Evolutionary conservation across 2,888 invertebrate species (phyloP).

Genomic region (Archaeoteleia sp.): DNA sequence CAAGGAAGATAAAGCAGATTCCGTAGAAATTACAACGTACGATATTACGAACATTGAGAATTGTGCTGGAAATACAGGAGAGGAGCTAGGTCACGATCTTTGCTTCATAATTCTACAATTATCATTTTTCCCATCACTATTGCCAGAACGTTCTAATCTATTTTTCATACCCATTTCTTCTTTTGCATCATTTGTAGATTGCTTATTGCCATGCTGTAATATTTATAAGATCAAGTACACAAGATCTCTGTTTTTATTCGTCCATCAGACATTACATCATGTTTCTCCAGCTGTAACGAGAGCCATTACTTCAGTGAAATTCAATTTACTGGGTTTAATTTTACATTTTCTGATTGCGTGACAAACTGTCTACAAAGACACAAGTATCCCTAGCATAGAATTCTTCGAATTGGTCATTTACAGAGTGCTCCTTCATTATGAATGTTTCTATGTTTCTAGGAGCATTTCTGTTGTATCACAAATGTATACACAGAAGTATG

Average conservation of each 20-base stretch:
- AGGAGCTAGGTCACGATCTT: conserved; percentile 42
- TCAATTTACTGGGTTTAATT: no score
- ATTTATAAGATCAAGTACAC: not conserved
- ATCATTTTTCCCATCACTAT: conserved; percentile 43
- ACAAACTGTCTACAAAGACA: no score
- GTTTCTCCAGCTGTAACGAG: no score
- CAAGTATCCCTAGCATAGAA: no score
- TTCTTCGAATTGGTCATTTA: no score
- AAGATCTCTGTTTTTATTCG: not conserved
- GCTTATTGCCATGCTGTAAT: not conserved
- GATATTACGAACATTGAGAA: conserved; percentile 43
- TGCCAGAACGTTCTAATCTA: conserved; percentile 18
- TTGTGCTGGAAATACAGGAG: conserved; percentile 16
- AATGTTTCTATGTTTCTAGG: no score
- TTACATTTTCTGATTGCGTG: no score
- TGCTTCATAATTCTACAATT: conserved; percentile 46
- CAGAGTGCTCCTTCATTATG: no score
- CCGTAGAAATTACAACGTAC: conserved; percentile 52
- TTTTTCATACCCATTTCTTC: conserved; percentile 12
- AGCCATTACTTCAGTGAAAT: no score
- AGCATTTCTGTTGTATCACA: no score
- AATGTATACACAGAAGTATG: no score
- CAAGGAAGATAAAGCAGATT: conserved; percentile 49
- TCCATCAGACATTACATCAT: no score
- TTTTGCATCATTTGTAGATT: conserved; percentile 12